Evolutionary conservation across 2,888 invertebrate species (phyloP), one percentile per base, ranked within the genome.

Genomic region (Cylloceria caligata): DNA sequence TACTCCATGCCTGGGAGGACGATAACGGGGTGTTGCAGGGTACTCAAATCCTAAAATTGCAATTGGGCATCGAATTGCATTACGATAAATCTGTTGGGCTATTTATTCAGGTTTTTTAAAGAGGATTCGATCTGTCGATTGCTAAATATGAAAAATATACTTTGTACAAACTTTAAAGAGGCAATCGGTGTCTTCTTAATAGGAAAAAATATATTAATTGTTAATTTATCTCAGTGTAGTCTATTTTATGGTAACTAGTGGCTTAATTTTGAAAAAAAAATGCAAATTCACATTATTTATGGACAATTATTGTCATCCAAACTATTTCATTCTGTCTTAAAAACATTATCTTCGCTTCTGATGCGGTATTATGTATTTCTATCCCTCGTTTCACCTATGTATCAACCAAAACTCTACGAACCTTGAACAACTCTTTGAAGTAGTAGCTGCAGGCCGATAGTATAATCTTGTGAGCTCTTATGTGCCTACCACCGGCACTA

Each of bases 361-460:
- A 24, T 24, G 13, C 3, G 24, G 13, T 52, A 24, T 5, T 21
- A 30, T 30, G 5, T 30, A 45, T 45, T n/a, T 42, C 3, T n/a
- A n/a, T 13, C n/a, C n/a, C 13, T 42, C 13, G n/a, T n/a, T 42
- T n/a, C n/a, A 2, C 13, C 0, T 11, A 3, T 11, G 13, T 21
- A 11, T 3, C 1, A 9, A 21, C 11, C 0, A 24, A 52, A 52
- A 24, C 42, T 19, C 16, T 9, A 42, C 42, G 30, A 60, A 96
- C 96, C 95, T 96, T 96, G 93, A 98, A 97, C 83, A 98, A 94
- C 89, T 97, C 97, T 88, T 97, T 96, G 93, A 98, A 98, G 93
- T 98, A 98, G 86, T 96, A 96, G 93, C 98, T 98, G 93, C 98
- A 98, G 84, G 97, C 97, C 30, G 98, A 98, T 76, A 98, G 94